phyloP scores from a whole-genome alignment of 2,888 invertebrate genomes.

The Alitta virens region DNA sequence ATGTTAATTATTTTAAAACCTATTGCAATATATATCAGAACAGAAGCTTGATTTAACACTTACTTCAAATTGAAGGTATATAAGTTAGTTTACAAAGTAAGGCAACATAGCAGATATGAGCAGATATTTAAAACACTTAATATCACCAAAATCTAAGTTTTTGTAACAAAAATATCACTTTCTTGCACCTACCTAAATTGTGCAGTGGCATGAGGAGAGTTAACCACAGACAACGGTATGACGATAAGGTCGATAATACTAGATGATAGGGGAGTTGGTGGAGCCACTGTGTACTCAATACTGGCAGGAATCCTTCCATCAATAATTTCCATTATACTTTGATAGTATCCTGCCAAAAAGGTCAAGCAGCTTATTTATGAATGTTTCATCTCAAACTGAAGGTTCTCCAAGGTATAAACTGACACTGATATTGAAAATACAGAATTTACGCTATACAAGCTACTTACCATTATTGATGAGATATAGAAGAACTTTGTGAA shows the following conservation, averaged over 20 bases:
- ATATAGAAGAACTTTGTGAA: conserved; percentile 32
- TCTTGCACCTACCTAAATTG: too few relatives aligned
- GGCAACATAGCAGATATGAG: too few relatives aligned
- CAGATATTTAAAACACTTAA: not conserved
- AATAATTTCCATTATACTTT: conserved; percentile 69
- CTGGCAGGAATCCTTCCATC: conserved; percentile 69
- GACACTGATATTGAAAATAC: too few relatives aligned
- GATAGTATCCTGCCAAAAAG: conserved; percentile 72
- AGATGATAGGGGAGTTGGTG: conserved; percentile 73
- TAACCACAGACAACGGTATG: conserved; percentile 66
- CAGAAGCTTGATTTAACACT: not conserved
- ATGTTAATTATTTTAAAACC: too few relatives aligned
- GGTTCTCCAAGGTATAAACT: too few relatives aligned
- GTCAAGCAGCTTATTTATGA: too few relatives aligned
- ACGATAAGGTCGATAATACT: conserved; percentile 75
- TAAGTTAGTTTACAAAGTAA: too few relatives aligned
- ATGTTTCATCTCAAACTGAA: too few relatives aligned
- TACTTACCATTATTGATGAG: conserved; percentile 28
- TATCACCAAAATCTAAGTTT: not conserved
- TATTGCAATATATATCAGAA: too few relatives aligned
- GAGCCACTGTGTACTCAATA: conserved; percentile 67
- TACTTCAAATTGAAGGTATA: not conserved
- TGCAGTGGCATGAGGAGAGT: too few relatives aligned
- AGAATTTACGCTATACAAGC: too few relatives aligned
- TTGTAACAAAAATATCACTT: too few relatives aligned